These are phyloP conservation scores for Vulpes lagopus DNA, from an alignment of 2,113 vertebrate species.

Conservation along the genomic window DNA sequence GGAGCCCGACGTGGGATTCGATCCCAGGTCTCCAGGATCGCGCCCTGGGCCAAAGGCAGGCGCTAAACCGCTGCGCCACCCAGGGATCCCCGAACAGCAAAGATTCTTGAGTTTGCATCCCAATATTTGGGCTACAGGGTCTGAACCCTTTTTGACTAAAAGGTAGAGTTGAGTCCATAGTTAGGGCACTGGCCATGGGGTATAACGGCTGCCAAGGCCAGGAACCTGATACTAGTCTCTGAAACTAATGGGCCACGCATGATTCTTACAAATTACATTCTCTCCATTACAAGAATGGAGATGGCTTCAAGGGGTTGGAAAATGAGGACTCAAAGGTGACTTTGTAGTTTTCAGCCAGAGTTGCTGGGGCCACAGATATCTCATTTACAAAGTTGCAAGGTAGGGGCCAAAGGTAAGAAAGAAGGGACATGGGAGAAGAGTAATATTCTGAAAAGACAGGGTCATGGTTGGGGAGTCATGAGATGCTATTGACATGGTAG, in stretches of 20 bases:
- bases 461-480: not conserved
- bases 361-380: not conserved
- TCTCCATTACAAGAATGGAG: slow-evolving; percentile 44
- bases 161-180: not conserved
- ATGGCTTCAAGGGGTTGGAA: not conserved
- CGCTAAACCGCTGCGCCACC: too few relatives aligned
- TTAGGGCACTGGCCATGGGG: not conserved
- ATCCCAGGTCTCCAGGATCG: too few relatives aligned
- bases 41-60: too few relatives aligned
- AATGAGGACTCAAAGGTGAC: slow-evolving; percentile 43
- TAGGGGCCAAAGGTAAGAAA: not conserved
- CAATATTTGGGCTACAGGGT: not conserved
- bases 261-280: slow-evolving; percentile 6
- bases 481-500: not conserved
- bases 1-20: too few relatives aligned
- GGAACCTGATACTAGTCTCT: not conserved
- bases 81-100: too few relatives aligned
- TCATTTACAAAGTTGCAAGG: not conserved
- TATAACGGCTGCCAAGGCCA: not conserved
- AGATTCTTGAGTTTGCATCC: not conserved
- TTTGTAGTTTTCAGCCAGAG: slow-evolving; percentile 29
- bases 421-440: not conserved
- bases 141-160: not conserved
- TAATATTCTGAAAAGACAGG: not conserved
- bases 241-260: not conserved